A percentile compares a stretch with the other conserved stretches of the same genome.
phyloP scores from a whole-genome alignment of 1,140 invertebrate species.

The Grapholita molesta region DNA sequence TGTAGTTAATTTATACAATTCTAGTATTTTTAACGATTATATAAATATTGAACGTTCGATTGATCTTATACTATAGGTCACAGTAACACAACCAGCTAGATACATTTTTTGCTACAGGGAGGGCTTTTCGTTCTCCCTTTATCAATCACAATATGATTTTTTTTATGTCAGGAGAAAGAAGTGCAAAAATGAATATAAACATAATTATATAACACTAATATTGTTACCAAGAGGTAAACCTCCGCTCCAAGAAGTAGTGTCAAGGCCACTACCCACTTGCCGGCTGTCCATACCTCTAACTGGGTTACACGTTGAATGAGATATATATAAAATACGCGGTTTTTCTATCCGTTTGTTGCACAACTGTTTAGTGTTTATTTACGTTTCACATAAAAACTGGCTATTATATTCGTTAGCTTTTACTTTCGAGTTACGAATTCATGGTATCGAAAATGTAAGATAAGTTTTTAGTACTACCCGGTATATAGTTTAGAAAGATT shows the following conservation, averaged over 20 bases:
- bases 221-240: neutral
- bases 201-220: neutral
- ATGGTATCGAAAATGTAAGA: neutral
- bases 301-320: constrained; percentile 25
- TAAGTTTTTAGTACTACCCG: neutral
- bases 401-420: neutral
- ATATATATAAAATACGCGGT: constrained; percentile 25
- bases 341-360: constrained; percentile 28
- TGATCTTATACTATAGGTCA: too few species aligned
- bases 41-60: too few species aligned
- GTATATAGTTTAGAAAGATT: too few species aligned
- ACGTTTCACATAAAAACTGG: neutral
- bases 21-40: too few species aligned
- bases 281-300: neutral
- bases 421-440: neutral
- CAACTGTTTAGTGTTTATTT: constrained; percentile 26
- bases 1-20: too few species aligned
- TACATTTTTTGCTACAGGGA: too few species aligned
- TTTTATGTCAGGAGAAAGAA: too few species aligned
- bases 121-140: too few species aligned
- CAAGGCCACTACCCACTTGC: constrained; percentile 6
- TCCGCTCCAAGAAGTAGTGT: neutral
- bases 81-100: too few species aligned
- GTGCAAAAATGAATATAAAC: too few species aligned
- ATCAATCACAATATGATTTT: too few species aligned